Evolutionary conservation across 2,113 vertebrate species (phyloP).

Genomic region (Talpa occidentalis): DNA sequence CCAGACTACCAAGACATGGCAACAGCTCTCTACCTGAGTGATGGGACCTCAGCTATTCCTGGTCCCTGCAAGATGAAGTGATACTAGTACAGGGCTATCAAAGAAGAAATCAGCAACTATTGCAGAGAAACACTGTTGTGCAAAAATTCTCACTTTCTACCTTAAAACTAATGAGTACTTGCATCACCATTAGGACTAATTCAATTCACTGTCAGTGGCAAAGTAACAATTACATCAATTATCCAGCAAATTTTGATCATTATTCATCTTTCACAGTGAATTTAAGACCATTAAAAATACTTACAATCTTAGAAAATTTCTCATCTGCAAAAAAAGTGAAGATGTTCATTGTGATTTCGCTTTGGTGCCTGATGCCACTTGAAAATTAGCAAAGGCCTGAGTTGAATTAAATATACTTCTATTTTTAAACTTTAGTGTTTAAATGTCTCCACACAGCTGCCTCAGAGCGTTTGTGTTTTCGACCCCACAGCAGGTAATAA

Average conservation of each 20-base stretch:
- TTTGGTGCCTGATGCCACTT: neutral
- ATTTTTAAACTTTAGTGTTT: conserved; percentile 72
- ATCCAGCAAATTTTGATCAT: neutral
- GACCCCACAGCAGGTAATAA: neutral
- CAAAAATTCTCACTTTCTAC: neutral
- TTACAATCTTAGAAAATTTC: conserved; percentile 31
- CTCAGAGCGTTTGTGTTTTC: conserved; percentile 48
- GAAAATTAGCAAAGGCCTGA: conserved; percentile 39
- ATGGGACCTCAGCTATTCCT: neutral
- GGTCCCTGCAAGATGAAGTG: neutral
- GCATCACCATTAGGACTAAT: neutral
- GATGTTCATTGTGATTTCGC: neutral
- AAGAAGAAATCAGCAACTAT: conserved; percentile 62
- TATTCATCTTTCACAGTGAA: conserved; percentile 46
- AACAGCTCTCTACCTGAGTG: conserved; percentile 67
- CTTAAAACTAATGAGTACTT: neutral
- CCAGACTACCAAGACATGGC: conserved; percentile 34
- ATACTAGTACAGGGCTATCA: neutral
- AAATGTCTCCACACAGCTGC: conserved; percentile 58
- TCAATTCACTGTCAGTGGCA: neutral
- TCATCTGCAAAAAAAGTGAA: conserved; percentile 38
- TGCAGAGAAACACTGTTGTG: conserved; percentile 32
- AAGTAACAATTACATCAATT: conserved; percentile 43
- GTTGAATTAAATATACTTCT: conserved; percentile 54
- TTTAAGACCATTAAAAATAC: conserved; percentile 39